A percentile compares a stretch with the other conserved stretches of the same genome.
Evolutionary conservation across 37 sponge, comb jelly and placozoan species (phyloP).

Genomic region (Hormiphora californensis): DNA sequence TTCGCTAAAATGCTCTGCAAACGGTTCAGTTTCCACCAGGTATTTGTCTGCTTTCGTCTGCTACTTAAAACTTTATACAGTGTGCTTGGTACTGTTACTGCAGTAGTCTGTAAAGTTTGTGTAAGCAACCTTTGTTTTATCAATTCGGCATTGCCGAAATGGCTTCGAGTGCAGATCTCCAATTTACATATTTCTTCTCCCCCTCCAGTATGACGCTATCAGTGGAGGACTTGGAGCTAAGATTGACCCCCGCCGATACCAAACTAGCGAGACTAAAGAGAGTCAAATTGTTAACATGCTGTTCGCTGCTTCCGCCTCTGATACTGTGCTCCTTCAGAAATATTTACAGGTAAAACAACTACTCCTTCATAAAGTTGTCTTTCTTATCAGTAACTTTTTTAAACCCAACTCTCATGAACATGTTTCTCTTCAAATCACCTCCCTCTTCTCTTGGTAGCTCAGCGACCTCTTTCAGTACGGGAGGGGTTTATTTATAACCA

Average conservation of each 20-base stretch:
- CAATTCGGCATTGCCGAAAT: too few species aligned
- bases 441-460: too few species aligned
- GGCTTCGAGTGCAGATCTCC: too few species aligned
- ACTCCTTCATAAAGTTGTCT: too few species aligned
- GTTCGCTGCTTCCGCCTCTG: neutral
- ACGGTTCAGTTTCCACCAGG: conserved; percentile 23
- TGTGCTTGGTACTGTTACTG: neutral
- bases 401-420: neutral
- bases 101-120: neutral
- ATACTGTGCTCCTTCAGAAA: neutral
- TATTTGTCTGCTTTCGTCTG: neutral
- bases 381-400: too few species aligned
- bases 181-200: neutral
- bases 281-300: conserved; percentile 32
- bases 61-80: neutral
- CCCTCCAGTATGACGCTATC: conserved; percentile 22
- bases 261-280: conserved; percentile 2
- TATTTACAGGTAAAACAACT: conserved; percentile 17
- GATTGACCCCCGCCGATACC: neutral
- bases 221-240: neutral
- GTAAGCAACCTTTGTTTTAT: too few species aligned
- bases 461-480: too few species aligned
- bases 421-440: too few species aligned
- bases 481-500: too few species aligned
- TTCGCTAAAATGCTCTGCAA: conserved; percentile 59